Percentiles rank a stretch among this genome's conserved stretches.
phyloP scores from a whole-genome alignment of 30 jellyfish, hydroid and myxozoan species.

The Hydractinia echinata region DNA sequence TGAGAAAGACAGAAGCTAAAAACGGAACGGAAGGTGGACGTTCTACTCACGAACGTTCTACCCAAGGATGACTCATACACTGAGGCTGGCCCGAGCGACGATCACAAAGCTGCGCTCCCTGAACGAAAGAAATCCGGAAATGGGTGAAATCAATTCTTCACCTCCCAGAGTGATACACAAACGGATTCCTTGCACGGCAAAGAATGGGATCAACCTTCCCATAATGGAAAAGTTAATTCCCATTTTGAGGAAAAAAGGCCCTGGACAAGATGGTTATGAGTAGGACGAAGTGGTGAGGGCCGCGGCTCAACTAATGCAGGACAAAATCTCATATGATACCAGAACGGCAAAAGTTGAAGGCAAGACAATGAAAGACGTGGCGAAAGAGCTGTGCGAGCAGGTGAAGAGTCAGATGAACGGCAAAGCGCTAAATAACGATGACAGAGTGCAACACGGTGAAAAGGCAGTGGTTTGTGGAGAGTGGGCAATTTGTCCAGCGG shows the following conservation, averaged over 20 bases:
- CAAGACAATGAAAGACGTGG: background rate
- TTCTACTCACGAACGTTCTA: background rate
- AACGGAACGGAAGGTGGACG: background rate
- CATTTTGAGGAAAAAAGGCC: background rate
- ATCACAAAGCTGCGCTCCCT: background rate
- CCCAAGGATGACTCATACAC: constrained; percentile 1
- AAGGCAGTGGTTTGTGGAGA: background rate
- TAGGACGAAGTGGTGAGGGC: background rate
- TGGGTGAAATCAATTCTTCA: background rate
- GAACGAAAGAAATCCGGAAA: background rate
- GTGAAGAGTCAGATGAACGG: background rate
- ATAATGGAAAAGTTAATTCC: background rate
- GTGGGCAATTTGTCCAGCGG: background rate
- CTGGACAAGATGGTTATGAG: background rate
- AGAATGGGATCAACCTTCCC: background rate
- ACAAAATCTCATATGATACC: background rate
- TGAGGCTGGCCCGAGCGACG: background rate
- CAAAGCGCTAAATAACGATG: background rate
- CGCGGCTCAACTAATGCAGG: no score
- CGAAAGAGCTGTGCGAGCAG: background rate
- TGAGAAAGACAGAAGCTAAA: background rate
- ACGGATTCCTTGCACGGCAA: background rate
- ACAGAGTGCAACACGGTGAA: background rate
- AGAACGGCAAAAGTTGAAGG: background rate
- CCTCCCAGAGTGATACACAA: background rate